Percentiles rank a stretch among this genome's conserved stretches.
These are phyloP conservation scores for Palythoa grandis DNA, from an alignment of 92 coral and sea anemone species.

Conservation along the genomic window DNA sequence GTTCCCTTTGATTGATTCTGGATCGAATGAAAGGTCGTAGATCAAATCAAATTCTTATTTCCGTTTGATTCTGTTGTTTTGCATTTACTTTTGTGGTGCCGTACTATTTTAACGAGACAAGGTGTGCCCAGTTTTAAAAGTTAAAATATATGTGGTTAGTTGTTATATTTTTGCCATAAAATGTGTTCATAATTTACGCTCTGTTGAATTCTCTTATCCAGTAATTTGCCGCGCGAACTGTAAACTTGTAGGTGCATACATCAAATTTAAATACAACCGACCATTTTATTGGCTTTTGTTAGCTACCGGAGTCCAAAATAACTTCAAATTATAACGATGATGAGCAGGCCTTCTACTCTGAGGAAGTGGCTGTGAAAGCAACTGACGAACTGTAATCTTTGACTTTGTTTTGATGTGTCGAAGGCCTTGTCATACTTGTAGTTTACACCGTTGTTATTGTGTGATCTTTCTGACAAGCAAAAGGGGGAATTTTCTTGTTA, in stretches of 20 bases:
- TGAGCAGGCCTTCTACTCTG: background rate
- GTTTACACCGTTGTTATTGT: background rate
- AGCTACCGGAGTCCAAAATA: background rate
- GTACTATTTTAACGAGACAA: background rate
- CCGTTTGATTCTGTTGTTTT: conserved; percentile 22
- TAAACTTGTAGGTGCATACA: background rate
- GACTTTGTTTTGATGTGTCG: background rate
- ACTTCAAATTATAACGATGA: background rate
- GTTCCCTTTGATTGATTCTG: background rate
- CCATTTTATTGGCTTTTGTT: background rate
- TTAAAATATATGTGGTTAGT: background rate
- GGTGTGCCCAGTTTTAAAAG: background rate
- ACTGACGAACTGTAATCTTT: background rate
- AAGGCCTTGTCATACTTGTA: background rate
- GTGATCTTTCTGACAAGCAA: background rate
- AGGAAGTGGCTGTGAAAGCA: background rate
- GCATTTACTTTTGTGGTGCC: background rate
- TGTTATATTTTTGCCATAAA: background rate
- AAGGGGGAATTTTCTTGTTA: background rate
- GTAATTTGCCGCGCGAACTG: conserved; percentile 19
- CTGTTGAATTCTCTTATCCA: background rate
- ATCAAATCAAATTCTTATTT: conserved; percentile 34
- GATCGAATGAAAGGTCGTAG: background rate
- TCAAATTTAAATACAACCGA: conserved; percentile 3
- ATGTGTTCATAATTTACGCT: conserved; percentile 14